phyloP scores from a whole-genome alignment of 1,140 invertebrate genomes.

The Platyura marginata region DNA sequence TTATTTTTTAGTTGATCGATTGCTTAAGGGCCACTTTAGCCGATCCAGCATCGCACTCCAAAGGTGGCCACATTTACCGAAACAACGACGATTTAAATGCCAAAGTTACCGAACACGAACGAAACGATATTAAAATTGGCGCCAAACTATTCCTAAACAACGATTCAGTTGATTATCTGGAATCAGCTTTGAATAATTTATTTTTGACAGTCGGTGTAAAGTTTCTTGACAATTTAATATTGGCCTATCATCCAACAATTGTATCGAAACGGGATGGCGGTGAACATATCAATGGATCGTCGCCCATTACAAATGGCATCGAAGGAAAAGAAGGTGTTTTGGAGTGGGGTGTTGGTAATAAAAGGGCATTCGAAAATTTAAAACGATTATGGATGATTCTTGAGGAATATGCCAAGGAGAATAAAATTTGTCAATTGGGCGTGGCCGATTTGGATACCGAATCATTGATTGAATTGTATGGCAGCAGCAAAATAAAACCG shows the following conservation, averaged over 20 bases:
- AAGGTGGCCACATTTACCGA: conserved; percentile 26
- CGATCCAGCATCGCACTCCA: conserved; percentile 10
- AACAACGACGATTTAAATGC: conserved; percentile 32
- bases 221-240: conserved; percentile 20
- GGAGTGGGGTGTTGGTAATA: conserved; percentile 23
- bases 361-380: conserved; percentile 29
- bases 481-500: conserved; percentile 69
- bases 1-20: conserved; percentile 42
- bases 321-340: not conserved
- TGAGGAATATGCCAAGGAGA: conserved; percentile 13
- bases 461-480: conserved; percentile 55
- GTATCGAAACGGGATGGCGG: not conserved
- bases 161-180: conserved; percentile 10
- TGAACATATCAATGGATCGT: not conserved
- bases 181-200: conserved; percentile 14
- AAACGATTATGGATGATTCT: conserved; percentile 32
- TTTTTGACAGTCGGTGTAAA: conserved; percentile 17
- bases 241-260: conserved; percentile 19
- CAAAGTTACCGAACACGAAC: conserved; percentile 36
- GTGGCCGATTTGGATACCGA: conserved; percentile 75
- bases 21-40: conserved; percentile 43
- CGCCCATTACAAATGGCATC: not conserved
- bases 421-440: conserved; percentile 50
- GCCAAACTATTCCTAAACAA: conserved; percentile 42
- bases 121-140: conserved; percentile 42